Conservation (phyloP, 2,888 invertebrate genomes). For the Anoplius nigerrimus region DNA sequence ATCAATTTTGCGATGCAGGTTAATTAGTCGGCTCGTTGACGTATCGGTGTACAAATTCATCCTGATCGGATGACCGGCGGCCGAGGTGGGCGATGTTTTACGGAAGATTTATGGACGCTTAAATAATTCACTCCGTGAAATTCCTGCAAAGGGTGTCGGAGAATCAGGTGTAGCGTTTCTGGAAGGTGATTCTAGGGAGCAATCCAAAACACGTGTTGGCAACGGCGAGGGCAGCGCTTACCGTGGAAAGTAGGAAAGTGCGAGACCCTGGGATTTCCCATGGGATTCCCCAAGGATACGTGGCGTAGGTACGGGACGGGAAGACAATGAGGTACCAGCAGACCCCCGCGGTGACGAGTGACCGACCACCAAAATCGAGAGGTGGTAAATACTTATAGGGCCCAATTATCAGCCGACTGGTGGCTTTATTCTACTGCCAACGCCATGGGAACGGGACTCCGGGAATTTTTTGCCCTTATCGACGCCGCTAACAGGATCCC, state of each 20-base stretch:
- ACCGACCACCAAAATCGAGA: constrained; percentile 52
- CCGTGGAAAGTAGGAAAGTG: constrained; percentile 11
- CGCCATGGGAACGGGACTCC: constrained; percentile 24
- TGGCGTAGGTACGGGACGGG: constrained; percentile 24
- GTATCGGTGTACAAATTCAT: no score
- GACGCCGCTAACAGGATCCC: background rate
- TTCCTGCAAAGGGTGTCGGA: constrained; percentile 15
- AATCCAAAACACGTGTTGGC: constrained; percentile 57
- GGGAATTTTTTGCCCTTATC: constrained; percentile 4
- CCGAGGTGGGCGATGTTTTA: constrained; percentile 19
- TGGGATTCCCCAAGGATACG: constrained; percentile 41
- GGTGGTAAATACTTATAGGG: constrained; percentile 60
- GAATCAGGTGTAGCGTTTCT: constrained; percentile 39
- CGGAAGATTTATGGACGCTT: constrained; percentile 38
- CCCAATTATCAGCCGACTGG: constrained; percentile 64
- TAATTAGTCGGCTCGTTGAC: no score
- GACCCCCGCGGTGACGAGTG: constrained; percentile 43
- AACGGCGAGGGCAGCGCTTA: background rate
- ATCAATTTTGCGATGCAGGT: no score
- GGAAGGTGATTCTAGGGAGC: constrained; percentile 19
- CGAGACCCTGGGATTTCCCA: constrained; percentile 49
- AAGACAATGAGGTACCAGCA: constrained; percentile 56
- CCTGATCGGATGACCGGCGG: no score
- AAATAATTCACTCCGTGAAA: background rate
- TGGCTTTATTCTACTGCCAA: constrained; percentile 57